phyloP scores from a whole-genome alignment of 2,113 vertebrate species.

The Ellobius talpinus region DNA sequence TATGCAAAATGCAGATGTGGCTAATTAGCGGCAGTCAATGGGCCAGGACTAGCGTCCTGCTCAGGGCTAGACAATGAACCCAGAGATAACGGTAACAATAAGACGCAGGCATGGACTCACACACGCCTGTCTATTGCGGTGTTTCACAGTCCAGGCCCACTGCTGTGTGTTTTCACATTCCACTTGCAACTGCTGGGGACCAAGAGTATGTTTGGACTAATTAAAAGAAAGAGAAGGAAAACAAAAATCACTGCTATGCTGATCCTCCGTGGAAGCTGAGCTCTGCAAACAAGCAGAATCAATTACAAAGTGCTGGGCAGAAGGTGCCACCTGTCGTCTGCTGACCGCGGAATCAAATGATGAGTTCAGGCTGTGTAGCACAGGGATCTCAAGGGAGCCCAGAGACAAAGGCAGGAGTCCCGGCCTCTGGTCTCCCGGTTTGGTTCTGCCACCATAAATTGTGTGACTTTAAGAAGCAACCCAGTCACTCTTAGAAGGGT shows the following conservation, averaged over 20 bases:
- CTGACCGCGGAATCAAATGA: background rate
- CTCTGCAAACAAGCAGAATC: background rate
- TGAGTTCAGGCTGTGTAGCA: background rate
- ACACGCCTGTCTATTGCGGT: background rate
- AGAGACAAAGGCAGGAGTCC: background rate
- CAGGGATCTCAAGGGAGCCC: accelerated
- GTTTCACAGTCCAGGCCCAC: background rate
- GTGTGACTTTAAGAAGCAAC: background rate
- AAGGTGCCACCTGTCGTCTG: background rate
- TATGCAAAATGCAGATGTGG: constrained; percentile 69
- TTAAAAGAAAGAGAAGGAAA: background rate
- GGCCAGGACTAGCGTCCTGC: constrained; percentile 58
- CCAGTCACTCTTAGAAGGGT: background rate
- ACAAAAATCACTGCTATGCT: background rate
- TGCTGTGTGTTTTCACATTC: background rate
- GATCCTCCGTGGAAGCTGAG: background rate
- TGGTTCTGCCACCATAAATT: background rate
- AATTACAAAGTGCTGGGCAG: background rate
- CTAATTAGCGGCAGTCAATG: constrained; percentile 70
- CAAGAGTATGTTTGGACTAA: background rate
- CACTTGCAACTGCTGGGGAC: background rate
- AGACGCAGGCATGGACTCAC: constrained; percentile 41
- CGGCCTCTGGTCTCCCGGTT: background rate
- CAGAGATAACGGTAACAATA: constrained; percentile 30
- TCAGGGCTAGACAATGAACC: constrained; percentile 64